These are phyloP conservation scores for Perca schrenkii DNA, from an alignment of 2,113 vertebrate genomes.

Conservation along the genomic window DNA sequence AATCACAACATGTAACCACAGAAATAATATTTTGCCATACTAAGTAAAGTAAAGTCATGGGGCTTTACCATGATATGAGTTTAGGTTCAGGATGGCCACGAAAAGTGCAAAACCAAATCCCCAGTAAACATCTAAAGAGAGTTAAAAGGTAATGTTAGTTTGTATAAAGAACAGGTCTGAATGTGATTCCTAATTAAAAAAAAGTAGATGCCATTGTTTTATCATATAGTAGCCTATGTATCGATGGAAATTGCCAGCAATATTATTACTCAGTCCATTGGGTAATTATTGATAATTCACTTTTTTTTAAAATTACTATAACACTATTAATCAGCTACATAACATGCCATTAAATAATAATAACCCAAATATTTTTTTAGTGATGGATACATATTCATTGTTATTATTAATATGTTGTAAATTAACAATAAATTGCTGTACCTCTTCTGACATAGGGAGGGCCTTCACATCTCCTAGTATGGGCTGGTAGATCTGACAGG, in stretches of 20 bases:
- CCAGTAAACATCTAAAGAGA: conserved; percentile 69
- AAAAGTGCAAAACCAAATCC: conserved; percentile 73
- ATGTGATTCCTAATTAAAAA: background rate
- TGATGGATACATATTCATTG: background rate
- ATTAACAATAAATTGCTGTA: conserved; percentile 11
- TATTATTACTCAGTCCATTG: background rate
- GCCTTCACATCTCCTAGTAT: conserved; percentile 71
- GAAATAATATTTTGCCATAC: background rate
- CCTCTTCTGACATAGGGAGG: conserved; percentile 69
- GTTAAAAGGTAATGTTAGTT: background rate
- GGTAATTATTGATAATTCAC: too few relatives aligned
- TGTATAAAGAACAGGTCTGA: conserved; percentile 5
- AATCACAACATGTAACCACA: conserved; percentile 8
- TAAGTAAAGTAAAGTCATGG: background rate
- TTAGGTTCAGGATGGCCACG: conserved; percentile 61
- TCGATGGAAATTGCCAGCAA: background rate
- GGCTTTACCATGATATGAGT: conserved; percentile 65
- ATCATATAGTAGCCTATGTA: background rate
- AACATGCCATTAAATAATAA: background rate
- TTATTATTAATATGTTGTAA: background rate
- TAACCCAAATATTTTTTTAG: background rate
- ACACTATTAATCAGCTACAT: background rate
- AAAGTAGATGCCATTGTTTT: background rate
- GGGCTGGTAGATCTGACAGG: conserved; percentile 67
- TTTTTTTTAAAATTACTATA: background rate